phyloP scores from a whole-genome alignment of 1,140 invertebrate genomes.

The Anoplophora glabripennis region DNA sequence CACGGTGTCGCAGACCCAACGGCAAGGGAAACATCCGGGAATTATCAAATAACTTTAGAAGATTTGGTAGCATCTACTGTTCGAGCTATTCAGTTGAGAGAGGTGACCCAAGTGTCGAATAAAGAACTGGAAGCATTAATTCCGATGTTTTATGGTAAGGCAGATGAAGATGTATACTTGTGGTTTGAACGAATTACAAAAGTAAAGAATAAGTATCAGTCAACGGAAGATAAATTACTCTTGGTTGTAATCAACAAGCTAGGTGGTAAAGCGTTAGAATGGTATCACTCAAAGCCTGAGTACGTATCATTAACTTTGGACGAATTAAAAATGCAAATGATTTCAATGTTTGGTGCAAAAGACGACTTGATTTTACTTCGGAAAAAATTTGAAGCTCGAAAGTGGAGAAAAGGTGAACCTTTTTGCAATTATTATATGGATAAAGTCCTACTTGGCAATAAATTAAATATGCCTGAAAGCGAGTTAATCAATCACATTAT shows the following conservation, averaged over 20 bases:
- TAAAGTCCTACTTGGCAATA: constrained; percentile 36
- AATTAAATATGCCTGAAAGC: constrained; percentile 23
- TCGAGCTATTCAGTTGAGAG: too few species aligned
- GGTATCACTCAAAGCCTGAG: constrained; percentile 17
- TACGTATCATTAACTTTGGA: constrained; percentile 1
- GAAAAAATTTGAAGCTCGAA: constrained; percentile 31
- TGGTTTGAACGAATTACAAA: constrained; percentile 17
- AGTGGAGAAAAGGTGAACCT: constrained; percentile 30
- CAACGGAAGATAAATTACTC: constrained; percentile 4
- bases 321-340: constrained; percentile 14
- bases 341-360: not conserved
- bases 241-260: constrained; percentile 12
- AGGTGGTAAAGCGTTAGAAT: constrained; percentile 8
- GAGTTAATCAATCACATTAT: constrained; percentile 39
- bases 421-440: constrained; percentile 37
- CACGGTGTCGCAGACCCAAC: too few species aligned
- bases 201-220: constrained; percentile 10
- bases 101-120: too few species aligned
- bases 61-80: too few species aligned
- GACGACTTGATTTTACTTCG: constrained; percentile 10
- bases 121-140: too few species aligned
- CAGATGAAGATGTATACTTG: too few species aligned
- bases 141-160: too few species aligned
- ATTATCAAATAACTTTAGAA: too few species aligned
- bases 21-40: too few species aligned